Percentiles rank a stretch among this genome's conserved stretches.
Evolutionary conservation across 1,140 invertebrate species (phyloP).

Genomic region (Monomorium pharaonis): DNA sequence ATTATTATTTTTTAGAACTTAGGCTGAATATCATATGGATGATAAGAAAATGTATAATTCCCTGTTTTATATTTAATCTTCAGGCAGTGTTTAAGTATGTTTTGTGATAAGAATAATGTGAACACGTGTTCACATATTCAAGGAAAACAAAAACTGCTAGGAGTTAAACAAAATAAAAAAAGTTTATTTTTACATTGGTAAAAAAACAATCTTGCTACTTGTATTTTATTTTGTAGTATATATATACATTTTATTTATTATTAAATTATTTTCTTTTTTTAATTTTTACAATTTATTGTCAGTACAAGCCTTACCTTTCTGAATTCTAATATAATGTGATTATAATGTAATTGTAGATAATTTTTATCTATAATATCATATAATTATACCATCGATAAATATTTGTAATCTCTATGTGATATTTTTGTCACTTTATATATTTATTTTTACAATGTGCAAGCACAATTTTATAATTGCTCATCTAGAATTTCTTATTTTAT

Average conservation of each 20-base stretch:
- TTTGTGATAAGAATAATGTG: no score
- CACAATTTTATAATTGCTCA: no score
- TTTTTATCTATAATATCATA: not conserved
- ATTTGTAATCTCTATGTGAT: no score
- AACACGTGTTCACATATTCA: not conserved
- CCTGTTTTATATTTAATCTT: no score
- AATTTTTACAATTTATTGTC: not conserved
- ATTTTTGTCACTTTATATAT: no score
- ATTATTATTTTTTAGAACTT: no score
- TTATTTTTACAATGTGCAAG: no score
- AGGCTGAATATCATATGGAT: no score
- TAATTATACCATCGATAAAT: no score
- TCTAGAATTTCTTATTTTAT: no score
- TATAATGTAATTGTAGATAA: not conserved
- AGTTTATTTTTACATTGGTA: not conserved
- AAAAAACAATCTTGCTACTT: not conserved
- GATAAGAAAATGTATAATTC: no score
- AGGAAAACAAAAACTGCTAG: not conserved
- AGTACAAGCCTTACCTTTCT: not conserved
- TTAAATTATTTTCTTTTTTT: not conserved
- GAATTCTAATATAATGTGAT: not conserved
- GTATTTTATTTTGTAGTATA: not conserved
- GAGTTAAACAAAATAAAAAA: not conserved
- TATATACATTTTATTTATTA: not conserved
- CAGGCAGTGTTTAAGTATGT: no score